phyloP scores from a whole-genome alignment of 2,113 vertebrate species.

The Ammodytes marinus region DNA sequence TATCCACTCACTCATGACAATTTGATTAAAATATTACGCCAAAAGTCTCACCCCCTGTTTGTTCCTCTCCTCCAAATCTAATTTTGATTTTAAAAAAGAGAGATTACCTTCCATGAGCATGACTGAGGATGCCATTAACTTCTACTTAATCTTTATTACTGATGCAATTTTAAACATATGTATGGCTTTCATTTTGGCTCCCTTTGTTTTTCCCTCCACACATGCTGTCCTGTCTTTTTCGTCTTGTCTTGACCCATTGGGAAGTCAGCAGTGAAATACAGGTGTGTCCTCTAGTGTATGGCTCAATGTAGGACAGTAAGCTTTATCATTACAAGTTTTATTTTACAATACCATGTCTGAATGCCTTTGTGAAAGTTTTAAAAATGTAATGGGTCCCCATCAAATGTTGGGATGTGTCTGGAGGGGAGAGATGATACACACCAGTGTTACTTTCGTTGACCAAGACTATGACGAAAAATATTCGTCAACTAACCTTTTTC shows the following conservation, averaged over 20 bases:
- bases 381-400: no score
- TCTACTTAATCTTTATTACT: constrained; percentile 99
- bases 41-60: constrained; percentile 98
- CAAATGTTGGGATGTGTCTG: no score
- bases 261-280: constrained; percentile 74
- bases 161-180: constrained; percentile 96
- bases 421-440: no score
- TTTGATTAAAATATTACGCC: constrained; percentile 99
- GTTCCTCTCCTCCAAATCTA: constrained; percentile 98
- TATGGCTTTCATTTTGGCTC: constrained; percentile 89
- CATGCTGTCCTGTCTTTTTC: constrained; percentile 74
- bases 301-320: no score
- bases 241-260: not conserved
- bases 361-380: no score
- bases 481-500: no score
- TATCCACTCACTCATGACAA: constrained; percentile 99
- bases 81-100: constrained; percentile 98
- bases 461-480: no score
- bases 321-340: no score
- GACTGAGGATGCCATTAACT: constrained; percentile 98
- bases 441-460: no score
- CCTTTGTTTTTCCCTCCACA: constrained; percentile 76
- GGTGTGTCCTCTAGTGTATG: not conserved
- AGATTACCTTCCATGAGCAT: constrained; percentile 98
- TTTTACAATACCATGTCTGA: no score